Evolutionary conservation across 2,797 vertebrate genomes (phyloP), one percentile per base, ranked within the genome.

Genomic region (Chaetophractus vellerosus): DNA sequence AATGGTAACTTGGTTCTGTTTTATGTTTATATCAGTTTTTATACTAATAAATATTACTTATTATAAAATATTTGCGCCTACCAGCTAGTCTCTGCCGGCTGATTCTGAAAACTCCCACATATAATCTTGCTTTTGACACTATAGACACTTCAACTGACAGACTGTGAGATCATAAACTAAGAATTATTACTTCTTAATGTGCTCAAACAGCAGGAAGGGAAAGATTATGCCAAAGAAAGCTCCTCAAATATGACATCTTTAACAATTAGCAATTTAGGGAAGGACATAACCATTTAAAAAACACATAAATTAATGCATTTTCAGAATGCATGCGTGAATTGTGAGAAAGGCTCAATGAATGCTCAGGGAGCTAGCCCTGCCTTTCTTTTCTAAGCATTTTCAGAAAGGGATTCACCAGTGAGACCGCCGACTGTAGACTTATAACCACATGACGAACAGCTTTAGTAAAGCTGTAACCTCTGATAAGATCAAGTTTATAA

Each of bases 81-180:
- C 33, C 31, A n/a, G 4, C 1, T 80, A 69, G 59, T 41, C 94
- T 74, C 2, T 79, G 23, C 92, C 55, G 91, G n/a, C 36, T 95
- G 64, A 48, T 90, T 94, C 41, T 82, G 36, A 83, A 72, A 97
- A 94, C 2, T 64, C 61, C 14, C 90, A 3, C 7, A 86, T 23
- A 66, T 64, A 96, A 76, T 95, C 28, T 57, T 95, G 38, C 52
- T 93, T 97, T 93, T 94, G 52, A 94, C 26, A 81, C 55, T 87
- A 14, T 19, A 95, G 19, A n/a, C 64, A 86, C 41, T 93, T 68
- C 61, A 93, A 55, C 68, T 45, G 88, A 95, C 55, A 96, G 68
- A 86, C 23, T 92, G 33, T n/a, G 69, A 96, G 33, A 80, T 95
- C 26, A 91, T 94, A 96, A 97, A 96, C 31, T 92, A 95, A 93